Evolutionary conservation across 53 echinoderm and acorn worm genomes (phyloP), one percentile per base, ranked within the genome.

Genomic region (Holothuria leucospilota): DNA sequence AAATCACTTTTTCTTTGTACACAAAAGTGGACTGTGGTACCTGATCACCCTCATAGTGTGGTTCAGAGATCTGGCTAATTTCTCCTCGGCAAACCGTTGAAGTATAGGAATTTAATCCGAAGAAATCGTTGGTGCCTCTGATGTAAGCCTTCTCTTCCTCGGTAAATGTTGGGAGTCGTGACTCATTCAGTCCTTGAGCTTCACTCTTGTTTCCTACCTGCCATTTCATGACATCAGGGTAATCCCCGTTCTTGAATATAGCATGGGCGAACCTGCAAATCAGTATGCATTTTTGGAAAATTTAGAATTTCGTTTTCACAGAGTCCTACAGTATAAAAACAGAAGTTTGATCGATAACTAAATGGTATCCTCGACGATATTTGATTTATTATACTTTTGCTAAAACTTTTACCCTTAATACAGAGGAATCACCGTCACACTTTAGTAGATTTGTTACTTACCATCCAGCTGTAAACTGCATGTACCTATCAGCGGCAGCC

Each of bases 391-490:
- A 7, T 46, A 7, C 8, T 46, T 46, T 46, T 46, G 46, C 46
- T 7, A 4, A 46, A 46, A 11, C 46, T 46, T 46, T 46, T 46
- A 46, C 11, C 46, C 8, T 46, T 11, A 5, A 9, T 9, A 46
- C 46, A 8, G 7, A 40, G 7, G 40, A 7, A 40, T 40, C 40
- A 40, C 40, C 4, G 7, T 40, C 40, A 40, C 40, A 40, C 40
- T 40, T 5, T 5, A 40, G 11, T 46, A 46, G 46, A 0, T 8
- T 46, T 46, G 46, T 46, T 46, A 82, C 96, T 81, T 75, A 96
- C 96, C 96, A 96, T 64, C 96, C 96, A 12, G 94, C 94, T 0
- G 96, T 96, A 64, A 96, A 94, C 86, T 96, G 94, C 94, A 96
- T 96, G 72, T 92, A 94, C 20, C 90, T 87, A 29, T 85, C 90